A percentile compares a stretch with the other conserved stretches of the same genome.
Evolutionary conservation across 23 tunicate genomes (phyloP).

Genomic region (Halocynthia roretzi): DNA sequence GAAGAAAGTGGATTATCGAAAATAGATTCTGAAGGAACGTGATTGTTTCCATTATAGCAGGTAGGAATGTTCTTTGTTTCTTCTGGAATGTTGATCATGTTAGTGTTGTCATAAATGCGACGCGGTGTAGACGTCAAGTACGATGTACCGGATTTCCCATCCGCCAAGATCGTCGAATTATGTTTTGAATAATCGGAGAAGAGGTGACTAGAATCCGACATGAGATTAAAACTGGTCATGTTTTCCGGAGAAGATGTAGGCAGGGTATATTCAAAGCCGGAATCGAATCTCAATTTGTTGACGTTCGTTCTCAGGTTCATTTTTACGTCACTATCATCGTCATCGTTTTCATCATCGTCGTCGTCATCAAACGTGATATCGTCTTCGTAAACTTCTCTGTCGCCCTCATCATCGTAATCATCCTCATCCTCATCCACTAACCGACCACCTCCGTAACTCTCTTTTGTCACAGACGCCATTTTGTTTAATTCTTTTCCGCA

Average conservation of each 20-base stretch:
- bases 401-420: slow-evolving; percentile 3
- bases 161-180: background rate
- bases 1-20: too few relatives aligned
- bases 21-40: too few relatives aligned
- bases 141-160: background rate
- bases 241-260: background rate
- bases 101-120: background rate
- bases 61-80: background rate
- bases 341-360: slow-evolving; percentile 3
- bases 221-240: background rate
- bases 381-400: slow-evolving; percentile 3
- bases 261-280: background rate
- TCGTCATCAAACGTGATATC: slow-evolving; percentile 9
- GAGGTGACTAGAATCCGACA: background rate
- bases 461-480: too few relatives aligned
- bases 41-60: too few relatives aligned
- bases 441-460: too few relatives aligned
- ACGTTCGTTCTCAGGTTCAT: background rate
- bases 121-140: background rate
- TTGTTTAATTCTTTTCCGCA: too few relatives aligned
- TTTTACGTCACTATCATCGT: slow-evolving; percentile 1
- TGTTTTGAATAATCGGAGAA: slow-evolving; percentile 7
- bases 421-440: too few relatives aligned
- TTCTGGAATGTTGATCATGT: background rate
- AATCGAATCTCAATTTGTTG: background rate